phyloP scores from a whole-genome alignment of 2,113 vertebrate species.

The Rhinolophus sinicus region DNA sequence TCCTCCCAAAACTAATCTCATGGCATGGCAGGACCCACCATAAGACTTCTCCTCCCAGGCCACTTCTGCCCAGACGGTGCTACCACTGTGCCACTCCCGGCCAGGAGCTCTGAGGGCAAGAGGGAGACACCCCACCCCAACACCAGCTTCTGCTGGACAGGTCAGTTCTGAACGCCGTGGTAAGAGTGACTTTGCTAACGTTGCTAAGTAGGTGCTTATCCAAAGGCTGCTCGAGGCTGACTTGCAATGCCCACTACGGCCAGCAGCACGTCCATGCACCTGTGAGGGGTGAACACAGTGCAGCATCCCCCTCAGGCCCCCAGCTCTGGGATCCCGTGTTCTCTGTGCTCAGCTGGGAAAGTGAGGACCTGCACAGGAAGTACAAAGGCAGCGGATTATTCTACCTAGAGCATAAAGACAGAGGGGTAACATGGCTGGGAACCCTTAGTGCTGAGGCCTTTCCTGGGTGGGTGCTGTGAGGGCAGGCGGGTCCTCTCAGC shows the following conservation, averaged over 20 bases:
- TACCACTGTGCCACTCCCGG: slow-evolving; percentile 83
- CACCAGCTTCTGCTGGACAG: slow-evolving; percentile 87
- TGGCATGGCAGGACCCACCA: neutral
- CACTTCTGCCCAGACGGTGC: slow-evolving; percentile 86
- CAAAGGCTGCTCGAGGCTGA: neutral
- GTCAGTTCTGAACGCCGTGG: slow-evolving; percentile 73
- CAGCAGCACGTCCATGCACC: neutral
- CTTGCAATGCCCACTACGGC: neutral
- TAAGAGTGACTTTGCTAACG: neutral
- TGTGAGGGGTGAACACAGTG: neutral
- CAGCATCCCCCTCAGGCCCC: neutral
- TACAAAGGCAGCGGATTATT: neutral
- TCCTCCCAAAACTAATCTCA: neutral
- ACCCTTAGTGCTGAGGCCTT: neutral
- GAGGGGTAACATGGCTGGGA: neutral
- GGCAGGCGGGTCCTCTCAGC: no score
- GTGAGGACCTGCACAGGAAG: neutral
- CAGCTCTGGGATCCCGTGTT: neutral
- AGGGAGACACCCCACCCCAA: slow-evolving; percentile 81
- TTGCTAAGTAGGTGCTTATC: neutral
- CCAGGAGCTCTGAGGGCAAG: slow-evolving; percentile 86
- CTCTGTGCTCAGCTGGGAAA: neutral
- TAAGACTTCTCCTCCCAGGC: slow-evolving; percentile 78
- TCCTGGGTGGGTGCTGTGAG: no score
- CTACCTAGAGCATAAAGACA: neutral